Evolutionary conservation across 2,888 invertebrate species (phyloP), one percentile per base, ranked within the genome.

Genomic region (Hyles lineata): DNA sequence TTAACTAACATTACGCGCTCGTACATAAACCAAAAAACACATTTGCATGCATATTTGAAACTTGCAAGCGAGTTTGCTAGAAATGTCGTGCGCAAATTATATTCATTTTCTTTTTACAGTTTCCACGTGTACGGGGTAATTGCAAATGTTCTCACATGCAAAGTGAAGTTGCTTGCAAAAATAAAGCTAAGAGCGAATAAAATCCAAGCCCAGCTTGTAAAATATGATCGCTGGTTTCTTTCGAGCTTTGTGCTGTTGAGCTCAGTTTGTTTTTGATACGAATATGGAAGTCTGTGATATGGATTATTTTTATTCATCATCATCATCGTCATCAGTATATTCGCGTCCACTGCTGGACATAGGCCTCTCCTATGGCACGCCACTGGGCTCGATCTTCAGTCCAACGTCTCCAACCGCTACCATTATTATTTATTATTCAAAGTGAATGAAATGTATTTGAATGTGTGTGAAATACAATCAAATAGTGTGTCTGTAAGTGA

Each of bases 51-150:
- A 60, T 60, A 60, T 60, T 25, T 25, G 25, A 60, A 60, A 60
- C 23, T 60, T 25, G 11, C 23, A 25, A 55, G 52, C 52, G 55
- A 19, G 55, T 55, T 60, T 15, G 60, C 23, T 60, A 9, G 60
- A 23, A 23, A 60, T 23, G 23, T 60, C 55, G 23, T 23, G 60
- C 23, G 23, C 25, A 60, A 23, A 60, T 55, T n/a, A 55, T 23
- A 60, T 60, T 60, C 23, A 25, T 23, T 60, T 60, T 15, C 23
- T 60, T 60, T 60, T 23, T 23, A 60, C n/a, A 55, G 55, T 60
- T 60, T 60, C 25, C 60, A 60, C 23, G 23, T 60, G 60, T 55
- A 55, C 55, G 55, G n/a, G 55, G 55, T 60, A 60, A 60, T 60
- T 60, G 25, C 60, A 60, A 55, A 55, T 55, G 55, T 55, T 55